Evolutionary conservation across 2,888 invertebrate genomes (phyloP).

Genomic region (Heliconius erato): DNA sequence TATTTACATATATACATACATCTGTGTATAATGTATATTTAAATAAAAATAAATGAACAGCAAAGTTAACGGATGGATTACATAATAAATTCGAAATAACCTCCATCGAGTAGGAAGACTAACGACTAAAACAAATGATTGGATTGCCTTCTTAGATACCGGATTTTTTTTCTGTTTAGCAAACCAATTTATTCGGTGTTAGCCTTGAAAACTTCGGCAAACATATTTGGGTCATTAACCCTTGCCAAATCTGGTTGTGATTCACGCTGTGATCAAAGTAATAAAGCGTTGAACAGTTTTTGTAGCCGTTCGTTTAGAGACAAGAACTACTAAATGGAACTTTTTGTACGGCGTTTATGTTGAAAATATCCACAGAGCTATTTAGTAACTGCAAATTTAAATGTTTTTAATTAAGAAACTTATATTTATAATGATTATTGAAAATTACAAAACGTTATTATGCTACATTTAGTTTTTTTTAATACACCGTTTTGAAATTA

Average conservation of each 20-base stretch:
- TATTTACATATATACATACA: background rate
- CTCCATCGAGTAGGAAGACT: constrained; percentile 48
- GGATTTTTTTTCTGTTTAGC: constrained; percentile 72
- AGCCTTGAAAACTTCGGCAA: constrained; percentile 84
- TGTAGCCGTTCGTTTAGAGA: constrained; percentile 76
- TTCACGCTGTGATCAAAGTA: constrained; percentile 83
- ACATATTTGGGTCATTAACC: constrained; percentile 85
- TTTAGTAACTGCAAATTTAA: constrained; percentile 3
- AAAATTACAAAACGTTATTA: constrained; percentile 60
- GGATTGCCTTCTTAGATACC: constrained; percentile 70
- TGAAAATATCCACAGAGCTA: constrained; percentile 72
- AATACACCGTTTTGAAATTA: background rate
- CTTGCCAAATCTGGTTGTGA: constrained; percentile 84
- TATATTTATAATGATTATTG: constrained; percentile 41
- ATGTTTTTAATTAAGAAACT: constrained; percentile 1
- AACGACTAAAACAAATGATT: constrained; percentile 64
- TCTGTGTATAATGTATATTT: background rate
- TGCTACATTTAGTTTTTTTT: background rate
- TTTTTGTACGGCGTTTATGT: constrained; percentile 55
- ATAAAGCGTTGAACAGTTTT: constrained; percentile 83
- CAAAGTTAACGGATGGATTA: constrained; percentile 16
- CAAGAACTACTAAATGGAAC: constrained; percentile 59
- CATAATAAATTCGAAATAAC: constrained; percentile 25
- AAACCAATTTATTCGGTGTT: constrained; percentile 75
- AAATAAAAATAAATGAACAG: background rate